Evolutionary conservation across 2,888 invertebrate genomes (phyloP).

Genomic region (Idaea biselata): DNA sequence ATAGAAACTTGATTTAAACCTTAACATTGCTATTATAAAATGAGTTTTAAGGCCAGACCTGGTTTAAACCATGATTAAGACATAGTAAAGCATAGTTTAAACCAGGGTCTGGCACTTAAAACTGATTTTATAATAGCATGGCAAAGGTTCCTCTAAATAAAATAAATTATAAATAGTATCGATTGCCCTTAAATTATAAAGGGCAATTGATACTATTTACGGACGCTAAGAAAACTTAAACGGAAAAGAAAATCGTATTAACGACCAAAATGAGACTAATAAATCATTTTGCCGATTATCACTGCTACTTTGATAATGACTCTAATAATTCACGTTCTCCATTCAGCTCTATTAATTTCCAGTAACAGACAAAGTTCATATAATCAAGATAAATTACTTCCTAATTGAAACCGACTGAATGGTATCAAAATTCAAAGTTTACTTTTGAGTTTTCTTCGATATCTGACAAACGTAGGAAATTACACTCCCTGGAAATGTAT

Average conservation of each 20-base stretch:
- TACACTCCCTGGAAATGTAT: neutral
- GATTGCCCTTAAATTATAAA: neutral
- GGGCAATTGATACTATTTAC: neutral
- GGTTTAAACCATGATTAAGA: too few relatives aligned
- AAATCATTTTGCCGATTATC: neutral
- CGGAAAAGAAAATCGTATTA: neutral
- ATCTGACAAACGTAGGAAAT: neutral
- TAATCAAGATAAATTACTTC: constrained; percentile 6
- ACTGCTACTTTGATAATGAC: neutral
- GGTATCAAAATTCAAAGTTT: constrained; percentile 3
- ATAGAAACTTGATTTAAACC: too few relatives aligned
- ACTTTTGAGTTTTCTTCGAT: neutral
- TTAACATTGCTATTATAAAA: too few relatives aligned
- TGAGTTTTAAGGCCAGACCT: too few relatives aligned
- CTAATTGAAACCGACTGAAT: constrained; percentile 4
- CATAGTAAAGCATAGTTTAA: too few relatives aligned
- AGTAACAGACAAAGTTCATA: constrained; percentile 2
- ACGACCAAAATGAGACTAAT: neutral
- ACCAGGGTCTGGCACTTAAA: too few relatives aligned
- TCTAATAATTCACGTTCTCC: neutral
- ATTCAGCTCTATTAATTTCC: neutral
- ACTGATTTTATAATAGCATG: too few relatives aligned
- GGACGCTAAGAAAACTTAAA: neutral
- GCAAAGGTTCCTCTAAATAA: too few relatives aligned
- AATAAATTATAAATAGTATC: neutral